Percentiles rank a stretch among this genome's conserved stretches.
phyloP scores from a whole-genome alignment of 2,797 vertebrate genomes.

The Eidolon dupreanum region DNA sequence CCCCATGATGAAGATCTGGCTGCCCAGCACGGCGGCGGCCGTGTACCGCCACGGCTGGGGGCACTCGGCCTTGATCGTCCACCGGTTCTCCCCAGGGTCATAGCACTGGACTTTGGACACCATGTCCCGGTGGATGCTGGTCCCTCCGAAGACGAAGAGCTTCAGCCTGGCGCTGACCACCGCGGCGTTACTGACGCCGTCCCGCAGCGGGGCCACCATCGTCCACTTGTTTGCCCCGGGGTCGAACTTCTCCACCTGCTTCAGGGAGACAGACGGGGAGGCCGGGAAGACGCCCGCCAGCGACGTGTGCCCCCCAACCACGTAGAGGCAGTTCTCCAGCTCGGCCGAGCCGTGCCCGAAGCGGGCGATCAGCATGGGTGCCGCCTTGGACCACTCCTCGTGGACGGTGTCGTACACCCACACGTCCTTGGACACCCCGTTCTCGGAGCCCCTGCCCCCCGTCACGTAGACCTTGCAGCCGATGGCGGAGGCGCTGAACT shows the following conservation, averaged over 20 bases:
- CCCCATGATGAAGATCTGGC: constrained; percentile 98
- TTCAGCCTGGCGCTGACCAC: constrained; percentile 96
- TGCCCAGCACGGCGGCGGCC: constrained; percentile 93
- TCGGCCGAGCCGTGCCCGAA: constrained; percentile 97
- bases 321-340: constrained; percentile 93
- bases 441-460: constrained; percentile 94
- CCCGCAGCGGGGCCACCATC: constrained; percentile 94
- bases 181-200: constrained; percentile 95
- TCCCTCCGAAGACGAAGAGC: constrained; percentile 95
- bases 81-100: constrained; percentile 92
- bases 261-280: constrained; percentile 94
- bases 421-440: constrained; percentile 95
- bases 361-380: constrained; percentile 95
- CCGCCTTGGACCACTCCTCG: constrained; percentile 96
- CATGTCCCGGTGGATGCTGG: constrained; percentile 95
- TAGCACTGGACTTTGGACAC: constrained; percentile 97
- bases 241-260: constrained; percentile 95
- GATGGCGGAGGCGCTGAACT: constrained; percentile 96
- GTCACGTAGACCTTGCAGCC: constrained; percentile 97
- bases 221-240: constrained; percentile 94
- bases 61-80: constrained; percentile 94
- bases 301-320: constrained; percentile 95
- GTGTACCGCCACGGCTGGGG: constrained; percentile 97
- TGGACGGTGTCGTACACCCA: constrained; percentile 96
- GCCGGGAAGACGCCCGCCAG: constrained; percentile 94